Evolutionary conservation across 1,140 invertebrate species (phyloP), one percentile per base, ranked within the genome.

Genomic region (Gryon sp.): DNA sequence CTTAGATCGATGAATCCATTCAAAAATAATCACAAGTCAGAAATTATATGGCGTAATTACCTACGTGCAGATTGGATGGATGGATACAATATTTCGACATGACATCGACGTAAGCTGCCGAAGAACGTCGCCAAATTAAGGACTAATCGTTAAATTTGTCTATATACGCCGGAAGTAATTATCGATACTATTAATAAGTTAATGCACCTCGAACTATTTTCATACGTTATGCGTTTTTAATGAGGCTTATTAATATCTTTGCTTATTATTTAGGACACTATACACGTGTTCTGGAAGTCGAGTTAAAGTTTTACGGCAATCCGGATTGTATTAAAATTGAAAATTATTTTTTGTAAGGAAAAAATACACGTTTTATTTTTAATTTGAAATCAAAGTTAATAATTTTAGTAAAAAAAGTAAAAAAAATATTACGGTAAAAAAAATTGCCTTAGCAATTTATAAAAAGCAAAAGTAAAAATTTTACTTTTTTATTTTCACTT

Each of bases 131-230:
- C 66, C 43, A 63, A 73, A 48, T 4, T n/a, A 53, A 24, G 7
- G 11, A 32, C 19, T 14, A 48, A 72, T 76, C 57, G 52, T 69
- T 69, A 76, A 76, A 34, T 63, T 68, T 65, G 30, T 38, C 45
- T 52, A 30, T n/a, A n/a, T n/a, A n/a, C 79, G 45, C 76, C 80
- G 80, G 57, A 79, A 70, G 69, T 74, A 79, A 79, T 76, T 62
- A 79, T 69, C 66, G 52, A 28, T 72, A 34, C 34, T 53, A 19
- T 52, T 59, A 34, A 59, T 78, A 63, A 62, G 57, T 68, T 76
- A 69, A 76, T 62, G 62, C 28, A 55, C 14, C 24, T 36, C 43
- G 36, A 2, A 26, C n/a, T 66, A 66, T 75, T 75, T 75, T 75
- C 30, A 48, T 41, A 28, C 28, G 9, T 4, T 19, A 30, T 60